Evolutionary conservation across 1,140 invertebrate species (phyloP).

Genomic region (Andrena cerasifolii): DNA sequence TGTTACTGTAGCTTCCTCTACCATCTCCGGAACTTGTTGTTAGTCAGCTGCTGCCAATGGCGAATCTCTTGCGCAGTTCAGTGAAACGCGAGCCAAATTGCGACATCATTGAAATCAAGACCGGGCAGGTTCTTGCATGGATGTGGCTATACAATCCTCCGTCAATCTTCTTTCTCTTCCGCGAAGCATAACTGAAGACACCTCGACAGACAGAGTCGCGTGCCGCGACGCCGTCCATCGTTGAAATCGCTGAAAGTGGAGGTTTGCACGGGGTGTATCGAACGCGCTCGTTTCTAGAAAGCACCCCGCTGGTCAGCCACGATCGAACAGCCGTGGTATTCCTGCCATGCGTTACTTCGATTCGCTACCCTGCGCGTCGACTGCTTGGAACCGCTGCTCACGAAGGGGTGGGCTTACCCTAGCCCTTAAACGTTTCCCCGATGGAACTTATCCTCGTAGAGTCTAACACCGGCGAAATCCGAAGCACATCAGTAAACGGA

Average conservation of each 20-base stretch:
- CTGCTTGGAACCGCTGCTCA: constrained; percentile 10
- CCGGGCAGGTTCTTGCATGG: background rate
- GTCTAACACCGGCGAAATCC: constrained; percentile 46
- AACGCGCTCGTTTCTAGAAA: background rate
- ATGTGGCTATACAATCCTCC: background rate
- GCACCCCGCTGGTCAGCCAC: background rate
- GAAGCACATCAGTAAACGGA: constrained; percentile 76
- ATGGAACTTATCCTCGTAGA: constrained; percentile 38
- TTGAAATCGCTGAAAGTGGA: background rate
- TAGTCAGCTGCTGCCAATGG: background rate
- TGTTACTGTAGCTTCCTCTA: constrained; percentile 1
- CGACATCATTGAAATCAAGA: background rate
- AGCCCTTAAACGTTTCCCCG: background rate
- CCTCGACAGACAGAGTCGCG: background rate
- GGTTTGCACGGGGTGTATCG: background rate
- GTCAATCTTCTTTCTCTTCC: background rate
- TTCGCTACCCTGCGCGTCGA: constrained; percentile 33
- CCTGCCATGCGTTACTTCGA: background rate
- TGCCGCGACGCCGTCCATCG: background rate
- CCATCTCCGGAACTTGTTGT: background rate
- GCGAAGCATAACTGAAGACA: background rate
- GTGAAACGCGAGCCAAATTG: background rate
- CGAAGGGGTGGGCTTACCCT: background rate
- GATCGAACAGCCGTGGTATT: background rate
- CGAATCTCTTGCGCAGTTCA: background rate